Evolutionary conservation across 2,797 vertebrate species (phyloP), one percentile per base, ranked within the genome.

Genomic region (Sebastes taczanowskii): DNA sequence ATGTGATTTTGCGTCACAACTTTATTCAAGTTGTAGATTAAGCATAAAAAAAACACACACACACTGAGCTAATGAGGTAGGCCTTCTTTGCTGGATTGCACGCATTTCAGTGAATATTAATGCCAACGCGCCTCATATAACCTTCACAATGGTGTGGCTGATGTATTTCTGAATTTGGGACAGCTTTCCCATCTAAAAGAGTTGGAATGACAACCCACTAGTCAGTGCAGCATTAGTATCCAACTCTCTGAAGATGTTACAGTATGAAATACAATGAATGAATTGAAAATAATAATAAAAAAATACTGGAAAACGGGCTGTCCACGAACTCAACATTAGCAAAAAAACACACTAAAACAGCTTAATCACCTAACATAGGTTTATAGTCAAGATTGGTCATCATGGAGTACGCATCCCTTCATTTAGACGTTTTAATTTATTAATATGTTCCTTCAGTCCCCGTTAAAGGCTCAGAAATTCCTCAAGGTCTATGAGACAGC

Each of bases 301-400:
- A 56, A 82, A 61, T 20, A 74, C 16, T 61, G 27, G 25, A 11
- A 62, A 55, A 60, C 7, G 55, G 11, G 22, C 58, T 27, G 1
- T 22, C 16, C 5, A 63, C 4, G 27, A 53, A 23, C 18, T 69
- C 34, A 80, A 67, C 16, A 35, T 66, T 49, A 55, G 52, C 35
- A 69, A 79, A 81, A 7, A 11, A 77, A 64, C 42, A 79, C 13
- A 62, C 34, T 46, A 76, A 82, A 11, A 49, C 13, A 14, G 4
- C 7, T 55, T 66, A 32, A 49, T 68, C 20, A 75, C 81, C 88
- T 88, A 88, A 90, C 81, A 88, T 89, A 87, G 87, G 83, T 30
- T 62, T 58, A 32, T 65, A 64, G 49, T 79, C 35, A 76, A 7
- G 18, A 77, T 81, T 2, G n/a, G 18, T 71, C 64, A 71, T 58